Base-by-base conservation (phyloP, 2,888 invertebrate species). In the Oxyteleia sp. region DNA sequence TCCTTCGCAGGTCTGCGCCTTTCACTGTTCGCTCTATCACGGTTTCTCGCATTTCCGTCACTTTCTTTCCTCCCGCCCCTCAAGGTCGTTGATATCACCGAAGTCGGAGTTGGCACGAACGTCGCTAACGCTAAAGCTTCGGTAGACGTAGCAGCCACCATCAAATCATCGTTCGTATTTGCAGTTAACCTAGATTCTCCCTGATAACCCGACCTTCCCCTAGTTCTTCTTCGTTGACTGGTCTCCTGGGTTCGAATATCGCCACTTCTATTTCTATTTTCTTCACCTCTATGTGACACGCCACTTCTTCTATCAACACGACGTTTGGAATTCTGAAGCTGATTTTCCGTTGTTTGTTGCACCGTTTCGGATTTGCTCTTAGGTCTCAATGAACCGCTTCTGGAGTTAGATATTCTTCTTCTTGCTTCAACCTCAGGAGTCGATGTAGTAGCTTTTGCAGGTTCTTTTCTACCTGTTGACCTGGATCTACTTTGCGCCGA, bases 1-100 rank as follows among this genome's bases (percentile, higher is more conserved):
- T 92, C 92, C 26, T 88, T 89, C 4, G 83, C 72, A 0, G 82
- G 68, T 63, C 76, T 87, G 0, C 78, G 78, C 13, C 82, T 72
- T 41, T 47, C 83, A n/a, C 55, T 74, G n/a, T 43, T 51, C 41
- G 63, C 59, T 63, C 84, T 82, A 13, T 78, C 82, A 0, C 84
- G 81, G 68, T 64, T 85, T 75, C 80, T 72, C 0, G 71, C 41
- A 16, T 45, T 80, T 35, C 47, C 69, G 5, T 85, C 80, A 26
- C 38, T 84, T 78, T 83, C 82, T 72, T 63, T 64, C 68, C 81
- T 82, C 5, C 72, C 35, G 10, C 82, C 26, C 47, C 63, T 82
- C 53, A 81, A 41, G 35, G 80, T 80, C 13, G 81, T 57, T 15
- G 68, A 82, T 55, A 69, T 38, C 2, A 61, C 8, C 16, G 83